A percentile compares a stretch with the other conserved stretches of the same genome.
phyloP scores from a whole-genome alignment of 2,797 vertebrate species.

The Sebastes baramenuke region DNA sequence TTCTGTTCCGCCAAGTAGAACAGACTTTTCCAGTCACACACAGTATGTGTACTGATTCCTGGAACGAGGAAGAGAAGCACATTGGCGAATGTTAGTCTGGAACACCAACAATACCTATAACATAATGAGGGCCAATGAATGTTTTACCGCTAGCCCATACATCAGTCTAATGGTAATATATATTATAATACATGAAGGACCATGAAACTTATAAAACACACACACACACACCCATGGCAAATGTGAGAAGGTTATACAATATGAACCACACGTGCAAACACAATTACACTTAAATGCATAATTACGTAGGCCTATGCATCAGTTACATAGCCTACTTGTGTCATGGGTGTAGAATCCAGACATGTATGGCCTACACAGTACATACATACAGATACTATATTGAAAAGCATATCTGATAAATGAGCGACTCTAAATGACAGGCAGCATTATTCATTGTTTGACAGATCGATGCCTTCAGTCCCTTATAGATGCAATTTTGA shows the following conservation, averaged over 20 bases:
- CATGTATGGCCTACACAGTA: not conserved
- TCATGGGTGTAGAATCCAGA: not conserved
- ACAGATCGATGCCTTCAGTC: not conserved
- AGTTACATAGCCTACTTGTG: not conserved
- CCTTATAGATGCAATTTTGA: not conserved
- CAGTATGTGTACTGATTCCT: not conserved
- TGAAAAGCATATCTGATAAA: not conserved
- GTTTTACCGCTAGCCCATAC: not conserved
- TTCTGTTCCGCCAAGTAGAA: not conserved
- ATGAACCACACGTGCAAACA: not conserved
- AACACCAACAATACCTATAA: constrained; percentile 5
- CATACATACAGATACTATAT: not conserved
- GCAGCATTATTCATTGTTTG: not conserved
- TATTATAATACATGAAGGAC: constrained; percentile 35
- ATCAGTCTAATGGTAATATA: constrained; percentile 10
- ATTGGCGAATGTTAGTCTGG: not conserved
- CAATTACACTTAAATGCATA: not conserved
- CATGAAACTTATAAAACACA: not conserved
- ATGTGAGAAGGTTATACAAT: not conserved
- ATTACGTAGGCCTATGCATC: not conserved
- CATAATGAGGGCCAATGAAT: constrained; percentile 34
- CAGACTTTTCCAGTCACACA: not conserved
- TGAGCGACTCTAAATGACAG: not conserved
- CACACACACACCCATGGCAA: not conserved
- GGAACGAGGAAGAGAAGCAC: not conserved